These are phyloP conservation scores for Catostomus latipinnis DNA, from an alignment of 2,797 vertebrate genomes.

Conservation along the genomic window DNA sequence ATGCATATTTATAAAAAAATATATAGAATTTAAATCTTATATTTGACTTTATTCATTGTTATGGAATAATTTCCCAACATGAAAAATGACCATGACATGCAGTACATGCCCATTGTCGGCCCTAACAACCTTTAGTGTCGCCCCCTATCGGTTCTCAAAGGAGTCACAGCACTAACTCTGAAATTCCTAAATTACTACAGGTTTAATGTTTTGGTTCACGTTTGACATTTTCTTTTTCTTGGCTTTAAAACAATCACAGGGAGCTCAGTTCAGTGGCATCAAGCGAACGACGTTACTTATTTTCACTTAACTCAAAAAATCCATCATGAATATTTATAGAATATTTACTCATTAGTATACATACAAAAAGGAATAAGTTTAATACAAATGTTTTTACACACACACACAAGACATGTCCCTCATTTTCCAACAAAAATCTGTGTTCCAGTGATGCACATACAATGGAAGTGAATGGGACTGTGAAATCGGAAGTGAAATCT, in stretches of 20 bases:
- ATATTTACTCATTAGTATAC: not conserved
- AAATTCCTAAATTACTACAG: conserved; percentile 40
- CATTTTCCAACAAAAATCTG: no score
- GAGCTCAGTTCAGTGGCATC: not conserved
- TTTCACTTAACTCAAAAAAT: not conserved
- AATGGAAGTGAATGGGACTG: no score
- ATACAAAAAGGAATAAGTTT: no score
- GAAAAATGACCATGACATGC: no score
- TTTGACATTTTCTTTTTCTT: not conserved
- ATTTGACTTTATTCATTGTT: no score
- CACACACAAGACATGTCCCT: no score
- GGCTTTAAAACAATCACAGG: not conserved
- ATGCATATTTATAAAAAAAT: no score
- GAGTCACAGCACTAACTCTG: conserved; percentile 5
- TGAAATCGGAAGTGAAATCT: no score
- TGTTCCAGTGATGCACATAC: no score
- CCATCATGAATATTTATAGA: not conserved
- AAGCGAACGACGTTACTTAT: not conserved
- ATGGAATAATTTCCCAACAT: no score
- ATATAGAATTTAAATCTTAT: no score
- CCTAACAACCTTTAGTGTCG: not conserved
- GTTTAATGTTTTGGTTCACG: conserved; percentile 56
- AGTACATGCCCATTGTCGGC: not conserved
- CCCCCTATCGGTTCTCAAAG: conserved; percentile 34
- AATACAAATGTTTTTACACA: no score